phyloP scores from a whole-genome alignment of 2,113 vertebrate species.

The Dromaius novaehollandiae region DNA sequence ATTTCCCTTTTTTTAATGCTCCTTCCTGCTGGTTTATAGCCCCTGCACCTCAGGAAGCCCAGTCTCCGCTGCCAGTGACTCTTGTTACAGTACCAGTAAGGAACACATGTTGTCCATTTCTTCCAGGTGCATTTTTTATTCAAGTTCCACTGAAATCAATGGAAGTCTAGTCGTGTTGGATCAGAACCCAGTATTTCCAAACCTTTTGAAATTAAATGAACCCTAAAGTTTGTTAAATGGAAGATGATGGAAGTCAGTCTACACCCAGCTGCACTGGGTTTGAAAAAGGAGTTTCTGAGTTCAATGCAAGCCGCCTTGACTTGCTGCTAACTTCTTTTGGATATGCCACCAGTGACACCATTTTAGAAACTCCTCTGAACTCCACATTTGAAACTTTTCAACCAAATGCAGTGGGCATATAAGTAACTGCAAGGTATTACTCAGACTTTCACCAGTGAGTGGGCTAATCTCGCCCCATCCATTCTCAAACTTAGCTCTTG shows the following conservation, averaged over 20 bases:
- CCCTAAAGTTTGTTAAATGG: neutral
- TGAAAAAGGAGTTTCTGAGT: neutral
- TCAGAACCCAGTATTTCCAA: neutral
- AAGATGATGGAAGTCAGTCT: neutral
- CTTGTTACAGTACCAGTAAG: neutral
- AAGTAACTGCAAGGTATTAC: neutral
- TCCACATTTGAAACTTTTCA: neutral
- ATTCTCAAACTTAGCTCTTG: neutral
- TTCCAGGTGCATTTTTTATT: conserved; percentile 38
- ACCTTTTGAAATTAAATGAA: neutral
- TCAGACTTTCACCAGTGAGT: neutral
- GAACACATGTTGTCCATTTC: neutral
- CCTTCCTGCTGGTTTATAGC: conserved; percentile 24
- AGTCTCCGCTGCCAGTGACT: neutral
- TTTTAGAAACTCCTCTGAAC: neutral
- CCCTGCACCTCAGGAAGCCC: neutral
- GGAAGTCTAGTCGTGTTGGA: conserved; percentile 1
- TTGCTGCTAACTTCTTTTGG: neutral
- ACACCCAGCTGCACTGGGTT: neutral
- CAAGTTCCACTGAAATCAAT: neutral
- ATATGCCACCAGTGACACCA: neutral
- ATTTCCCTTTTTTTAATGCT: conserved; percentile 1
- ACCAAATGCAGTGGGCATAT: neutral
- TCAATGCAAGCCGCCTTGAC: neutral
- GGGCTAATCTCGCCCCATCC: neutral